Conservation (phyloP, 92 coral and sea anemone genomes). For the Phenganax marumi region DNA sequence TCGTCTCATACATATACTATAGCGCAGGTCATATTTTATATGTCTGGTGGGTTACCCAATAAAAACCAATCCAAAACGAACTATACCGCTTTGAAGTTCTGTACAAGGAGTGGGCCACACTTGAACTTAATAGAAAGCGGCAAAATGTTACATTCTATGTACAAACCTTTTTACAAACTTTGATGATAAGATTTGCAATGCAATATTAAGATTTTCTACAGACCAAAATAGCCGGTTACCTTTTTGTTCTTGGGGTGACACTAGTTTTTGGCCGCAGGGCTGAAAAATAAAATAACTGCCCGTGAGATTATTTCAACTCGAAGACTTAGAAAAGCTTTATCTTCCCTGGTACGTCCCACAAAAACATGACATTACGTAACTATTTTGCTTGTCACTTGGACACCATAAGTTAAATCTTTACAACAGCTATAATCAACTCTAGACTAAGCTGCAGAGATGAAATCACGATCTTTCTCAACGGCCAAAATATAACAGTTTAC, state of each 20-base stretch:
- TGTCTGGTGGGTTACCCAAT: slow-evolving; percentile 83
- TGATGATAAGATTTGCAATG: slow-evolving; percentile 7
- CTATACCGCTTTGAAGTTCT: slow-evolving; percentile 66
- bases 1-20: slow-evolving; percentile 86
- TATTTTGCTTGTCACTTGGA: too few species aligned
- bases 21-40: slow-evolving; percentile 57
- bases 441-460: neutral
- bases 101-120: slow-evolving; percentile 60
- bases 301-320: neutral
- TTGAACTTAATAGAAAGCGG: too few species aligned
- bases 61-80: slow-evolving; percentile 68
- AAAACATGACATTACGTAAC: too few species aligned
- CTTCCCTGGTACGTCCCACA: too few species aligned
- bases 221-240: neutral
- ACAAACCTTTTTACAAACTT: too few species aligned
- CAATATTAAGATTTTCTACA: neutral
- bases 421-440: neutral
- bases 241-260: slow-evolving; percentile 57
- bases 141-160: too few species aligned
- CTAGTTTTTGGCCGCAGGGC: slow-evolving; percentile 96
- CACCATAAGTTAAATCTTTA: neutral
- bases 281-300: slow-evolving; percentile 30
- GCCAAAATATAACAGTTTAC: too few species aligned
- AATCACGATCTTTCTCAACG: too few species aligned
- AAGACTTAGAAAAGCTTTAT: too few species aligned